phyloP scores from a whole-genome alignment of 2,113 vertebrate genomes.

The Hippoglossus stenolepis region DNA sequence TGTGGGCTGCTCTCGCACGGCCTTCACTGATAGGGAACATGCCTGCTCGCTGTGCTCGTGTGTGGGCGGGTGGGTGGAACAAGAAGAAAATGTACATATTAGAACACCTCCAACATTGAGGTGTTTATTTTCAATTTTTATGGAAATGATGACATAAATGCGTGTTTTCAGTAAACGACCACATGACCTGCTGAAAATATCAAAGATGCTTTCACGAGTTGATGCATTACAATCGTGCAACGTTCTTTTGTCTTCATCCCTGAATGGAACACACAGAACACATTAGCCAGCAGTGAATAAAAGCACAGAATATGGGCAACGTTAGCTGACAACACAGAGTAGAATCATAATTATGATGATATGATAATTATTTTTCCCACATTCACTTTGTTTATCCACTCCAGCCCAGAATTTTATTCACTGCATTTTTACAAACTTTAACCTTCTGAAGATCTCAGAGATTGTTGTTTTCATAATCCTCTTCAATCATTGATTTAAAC shows the following conservation, averaged over 20 bases:
- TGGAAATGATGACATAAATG: not conserved
- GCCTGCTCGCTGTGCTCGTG: constrained; percentile 16
- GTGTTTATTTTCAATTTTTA: not conserved
- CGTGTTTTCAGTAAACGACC: constrained; percentile 1
- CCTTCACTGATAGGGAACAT: constrained; percentile 46
- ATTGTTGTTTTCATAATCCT: too few relatives aligned
- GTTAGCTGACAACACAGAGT: constrained; percentile 24
- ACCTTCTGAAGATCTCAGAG: too few relatives aligned
- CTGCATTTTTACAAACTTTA: too few relatives aligned
- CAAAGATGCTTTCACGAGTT: constrained; percentile 23
- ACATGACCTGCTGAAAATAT: constrained; percentile 9
- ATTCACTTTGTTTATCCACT: not conserved
- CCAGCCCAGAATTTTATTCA: too few relatives aligned
- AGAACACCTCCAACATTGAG: not conserved
- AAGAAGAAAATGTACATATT: not conserved
- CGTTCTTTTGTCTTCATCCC: constrained; percentile 30
- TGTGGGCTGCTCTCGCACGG: constrained; percentile 58
- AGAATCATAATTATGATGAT: not conserved
- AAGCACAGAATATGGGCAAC: not conserved
- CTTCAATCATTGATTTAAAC: too few relatives aligned
- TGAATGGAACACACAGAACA: constrained; percentile 17
- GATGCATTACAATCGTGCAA: not conserved
- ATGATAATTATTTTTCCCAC: not conserved
- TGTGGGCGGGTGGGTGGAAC: constrained; percentile 45
- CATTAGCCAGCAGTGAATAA: constrained; percentile 22